A percentile compares a stretch with the other conserved stretches of the same genome.
These are phyloP conservation scores for Forficula auricularia DNA, from an alignment of 1,140 invertebrate species.

Conservation along the genomic window DNA sequence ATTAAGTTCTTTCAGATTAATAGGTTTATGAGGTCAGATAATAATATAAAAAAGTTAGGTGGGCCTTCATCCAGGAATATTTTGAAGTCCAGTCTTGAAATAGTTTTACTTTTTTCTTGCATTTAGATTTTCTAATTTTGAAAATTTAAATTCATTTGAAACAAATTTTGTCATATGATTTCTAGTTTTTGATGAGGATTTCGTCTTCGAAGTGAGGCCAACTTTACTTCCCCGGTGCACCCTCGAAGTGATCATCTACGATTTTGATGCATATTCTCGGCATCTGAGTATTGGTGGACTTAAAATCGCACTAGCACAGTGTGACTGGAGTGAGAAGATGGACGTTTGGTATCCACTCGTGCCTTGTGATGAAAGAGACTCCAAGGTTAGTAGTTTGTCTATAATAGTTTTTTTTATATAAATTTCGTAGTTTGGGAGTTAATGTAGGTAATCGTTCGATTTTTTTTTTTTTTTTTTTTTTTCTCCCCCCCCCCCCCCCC, in stretches of 20 bases:
- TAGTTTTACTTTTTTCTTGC: too few relatives aligned
- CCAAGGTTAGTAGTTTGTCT: constrained; percentile 32
- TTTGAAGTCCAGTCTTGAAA: too few relatives aligned
- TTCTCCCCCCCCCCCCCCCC: too few relatives aligned
- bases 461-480: not conserved
- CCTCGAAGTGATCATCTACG: constrained; percentile 34
- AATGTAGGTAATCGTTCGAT: too few relatives aligned
- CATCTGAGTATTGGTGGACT: constrained; percentile 39
- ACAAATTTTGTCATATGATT: too few relatives aligned
- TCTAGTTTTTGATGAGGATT: constrained; percentile 50
- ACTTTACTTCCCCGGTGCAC: constrained; percentile 32
- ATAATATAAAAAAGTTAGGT: too few relatives aligned
- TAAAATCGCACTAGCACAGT: constrained; percentile 28
- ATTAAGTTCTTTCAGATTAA: too few relatives aligned
- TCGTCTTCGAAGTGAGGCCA: constrained; percentile 51
- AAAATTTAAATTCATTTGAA: too few relatives aligned
- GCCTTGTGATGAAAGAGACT: constrained; percentile 24
- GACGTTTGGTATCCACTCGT: constrained; percentile 28
- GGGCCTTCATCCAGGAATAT: too few relatives aligned
- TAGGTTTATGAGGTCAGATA: too few relatives aligned
- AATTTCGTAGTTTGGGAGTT: too few relatives aligned
- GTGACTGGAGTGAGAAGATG: constrained; percentile 28
- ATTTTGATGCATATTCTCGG: constrained; percentile 46
- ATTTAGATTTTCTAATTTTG: too few relatives aligned
- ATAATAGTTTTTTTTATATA: constrained; percentile 18